A percentile compares a stretch with the other conserved stretches of the same genome.
phyloP scores from a whole-genome alignment of 92 coral and sea anemone genomes.

The Chrysogorgia sp. region DNA sequence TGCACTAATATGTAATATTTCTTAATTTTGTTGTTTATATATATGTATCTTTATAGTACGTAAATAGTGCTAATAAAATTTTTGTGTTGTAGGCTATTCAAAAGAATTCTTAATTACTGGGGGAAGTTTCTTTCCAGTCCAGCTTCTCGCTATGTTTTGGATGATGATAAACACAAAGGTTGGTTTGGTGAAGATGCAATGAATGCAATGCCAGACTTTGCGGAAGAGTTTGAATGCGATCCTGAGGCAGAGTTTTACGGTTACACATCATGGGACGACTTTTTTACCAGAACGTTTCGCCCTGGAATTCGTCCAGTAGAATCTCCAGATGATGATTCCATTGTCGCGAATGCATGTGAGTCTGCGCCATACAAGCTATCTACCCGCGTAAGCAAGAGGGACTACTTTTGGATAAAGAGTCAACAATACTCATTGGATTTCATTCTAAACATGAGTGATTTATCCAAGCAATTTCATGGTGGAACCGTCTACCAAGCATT shows the following conservation, averaged over 20 bases:
- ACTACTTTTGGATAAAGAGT: conserved; percentile 58
- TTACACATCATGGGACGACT: conserved; percentile 67
- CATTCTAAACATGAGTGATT: conserved; percentile 50
- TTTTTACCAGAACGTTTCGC: conserved; percentile 67
- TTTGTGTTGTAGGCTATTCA: conserved; percentile 44
- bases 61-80: neutral
- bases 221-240: conserved; percentile 52
- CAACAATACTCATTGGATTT: conserved; percentile 65
- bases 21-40: no score
- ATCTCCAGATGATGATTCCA: conserved; percentile 53
- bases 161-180: conserved; percentile 39
- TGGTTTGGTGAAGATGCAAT: conserved; percentile 67
- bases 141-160: conserved; percentile 53
- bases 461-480: conserved; percentile 58
- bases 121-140: conserved; percentile 49
- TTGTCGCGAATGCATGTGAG: conserved; percentile 73
- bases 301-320: conserved; percentile 67
- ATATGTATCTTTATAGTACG: no score
- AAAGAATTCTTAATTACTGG: conserved; percentile 64
- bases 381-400: conserved; percentile 40
- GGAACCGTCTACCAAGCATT: conserved; percentile 67
- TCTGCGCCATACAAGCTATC: conserved; percentile 63
- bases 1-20: no score
- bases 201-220: conserved; percentile 68
- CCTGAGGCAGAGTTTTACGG: conserved; percentile 49